Base-by-base conservation (phyloP, 2,888 invertebrate species). In the Blastobasis adustella region DNA sequence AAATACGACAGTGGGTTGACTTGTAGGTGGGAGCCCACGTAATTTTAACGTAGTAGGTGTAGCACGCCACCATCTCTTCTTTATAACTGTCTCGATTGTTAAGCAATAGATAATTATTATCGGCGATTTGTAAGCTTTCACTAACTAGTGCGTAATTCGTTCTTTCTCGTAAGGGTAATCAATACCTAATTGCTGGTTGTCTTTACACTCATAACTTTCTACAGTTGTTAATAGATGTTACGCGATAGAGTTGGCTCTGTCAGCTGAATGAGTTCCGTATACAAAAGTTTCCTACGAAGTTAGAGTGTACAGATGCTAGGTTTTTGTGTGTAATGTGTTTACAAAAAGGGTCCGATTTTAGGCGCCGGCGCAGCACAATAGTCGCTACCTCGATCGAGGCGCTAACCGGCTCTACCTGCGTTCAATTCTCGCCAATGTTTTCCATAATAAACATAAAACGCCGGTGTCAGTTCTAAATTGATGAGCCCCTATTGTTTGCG, bases 1-100 rank as follows among this genome's bases (percentile, higher is more conserved):
- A 80, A 76, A 76, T 76, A 78, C 65, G 65, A 61, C 68, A 72
- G 86, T 87, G 84, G 87, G 86, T 66, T 73, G 82, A 57, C 63
- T 63, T 74, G 82, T 82, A 84, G 86, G 84, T 82, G 84, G 68
- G 73, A 72, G 81, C 86, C 86, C 84, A 85, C 85, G 85, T 85
- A 76, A 69, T 70, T 69, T 69, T 65, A 66, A 76, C 67, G 67
- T 72, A 69, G 82, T 84, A 79, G 79, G 82, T 82, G 81, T 81
- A 73, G 71, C 76, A 76, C 69, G 70, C 69, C 69, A 72, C 67
- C 63, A 71, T 65, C 67, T 73, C 76, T 69, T 82, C 76, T 74
- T 70, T 69, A 58, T 65, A 71, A 71, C 68, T 71, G 66, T 67
- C 70, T 64, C 67, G 67, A 69, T 61, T 62, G 65, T 66, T 64